These are phyloP conservation scores for Edolisoma coerulescens DNA, from an alignment of 2,113 vertebrate genomes.

Conservation along the genomic window DNA sequence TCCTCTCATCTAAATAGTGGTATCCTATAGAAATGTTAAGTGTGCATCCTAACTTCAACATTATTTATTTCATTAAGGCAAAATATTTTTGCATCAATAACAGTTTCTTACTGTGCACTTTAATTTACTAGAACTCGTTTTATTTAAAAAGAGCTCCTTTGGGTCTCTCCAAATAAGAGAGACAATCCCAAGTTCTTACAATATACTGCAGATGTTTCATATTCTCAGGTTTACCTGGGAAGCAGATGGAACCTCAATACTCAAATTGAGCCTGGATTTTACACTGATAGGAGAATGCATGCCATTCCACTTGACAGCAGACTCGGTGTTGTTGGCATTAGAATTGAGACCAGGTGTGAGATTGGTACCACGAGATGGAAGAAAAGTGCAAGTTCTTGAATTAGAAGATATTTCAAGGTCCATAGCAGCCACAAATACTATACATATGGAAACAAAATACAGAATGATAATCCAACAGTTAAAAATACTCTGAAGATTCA, in stretches of 20 bases:
- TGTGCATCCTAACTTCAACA: background rate
- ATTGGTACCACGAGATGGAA: slow-evolving; percentile 37
- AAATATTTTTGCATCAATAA: background rate
- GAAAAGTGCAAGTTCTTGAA: slow-evolving; percentile 55
- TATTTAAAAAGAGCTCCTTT: background rate
- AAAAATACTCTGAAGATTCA: background rate
- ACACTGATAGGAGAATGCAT: slow-evolving; percentile 73
- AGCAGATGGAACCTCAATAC: slow-evolving; percentile 91
- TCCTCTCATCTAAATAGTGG: background rate
- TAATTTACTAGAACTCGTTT: background rate
- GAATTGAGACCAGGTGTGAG: slow-evolving; percentile 69
- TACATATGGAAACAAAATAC: background rate
- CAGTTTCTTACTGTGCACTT: background rate
- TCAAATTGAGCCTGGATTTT: slow-evolving; percentile 82
- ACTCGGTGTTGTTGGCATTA: slow-evolving; percentile 71
- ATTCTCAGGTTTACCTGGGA: slow-evolving; percentile 84
- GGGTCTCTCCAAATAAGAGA: background rate
- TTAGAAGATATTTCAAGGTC: slow-evolving; percentile 71
- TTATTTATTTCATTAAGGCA: background rate
- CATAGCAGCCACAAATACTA: slow-evolving; percentile 69
- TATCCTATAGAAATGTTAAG: background rate
- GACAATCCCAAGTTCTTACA: background rate
- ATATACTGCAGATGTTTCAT: background rate
- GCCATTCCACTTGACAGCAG: slow-evolving; percentile 71
- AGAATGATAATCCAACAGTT: background rate